These are phyloP conservation scores for Ectemnius continuus DNA, from an alignment of 2,888 invertebrate genomes.

Conservation along the genomic window DNA sequence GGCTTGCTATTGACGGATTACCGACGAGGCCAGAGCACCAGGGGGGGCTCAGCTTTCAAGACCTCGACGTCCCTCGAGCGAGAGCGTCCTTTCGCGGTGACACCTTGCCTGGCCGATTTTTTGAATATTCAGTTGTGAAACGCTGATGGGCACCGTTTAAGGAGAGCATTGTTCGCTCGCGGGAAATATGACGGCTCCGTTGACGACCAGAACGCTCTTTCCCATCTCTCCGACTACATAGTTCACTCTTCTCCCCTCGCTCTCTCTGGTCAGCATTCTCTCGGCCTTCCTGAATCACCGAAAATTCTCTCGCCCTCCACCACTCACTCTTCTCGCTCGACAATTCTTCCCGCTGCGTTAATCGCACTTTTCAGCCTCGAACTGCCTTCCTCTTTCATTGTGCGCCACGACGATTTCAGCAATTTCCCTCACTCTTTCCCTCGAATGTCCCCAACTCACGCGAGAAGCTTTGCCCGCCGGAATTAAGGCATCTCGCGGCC, in stretches of 20 bases:
- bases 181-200: constrained; percentile 54
- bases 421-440: not conserved
- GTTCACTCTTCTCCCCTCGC: constrained; percentile 1
- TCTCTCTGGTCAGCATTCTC: constrained; percentile 21
- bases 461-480: not conserved
- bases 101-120: constrained; percentile 43
- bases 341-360: constrained; percentile 26
- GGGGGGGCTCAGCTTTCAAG: constrained; percentile 38
- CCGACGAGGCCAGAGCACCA: constrained; percentile 33
- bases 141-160: constrained; percentile 61
- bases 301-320: constrained; percentile 22
- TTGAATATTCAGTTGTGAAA: constrained; percentile 65
- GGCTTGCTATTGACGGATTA: constrained; percentile 65
- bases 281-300: constrained; percentile 10
- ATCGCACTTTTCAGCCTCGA: constrained; percentile 41
- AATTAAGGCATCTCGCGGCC: too few relatives aligned
- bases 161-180: constrained; percentile 59
- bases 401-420: constrained; percentile 10
- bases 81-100: constrained; percentile 9
- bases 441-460: not conserved
- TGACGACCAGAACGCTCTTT: constrained; percentile 9
- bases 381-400: constrained; percentile 14
- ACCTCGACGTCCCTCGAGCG: constrained; percentile 26
- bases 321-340: constrained; percentile 22
- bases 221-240: not conserved